Evolutionary conservation across 1,140 invertebrate species (phyloP).

Genomic region (Ceratitis capitata): DNA sequence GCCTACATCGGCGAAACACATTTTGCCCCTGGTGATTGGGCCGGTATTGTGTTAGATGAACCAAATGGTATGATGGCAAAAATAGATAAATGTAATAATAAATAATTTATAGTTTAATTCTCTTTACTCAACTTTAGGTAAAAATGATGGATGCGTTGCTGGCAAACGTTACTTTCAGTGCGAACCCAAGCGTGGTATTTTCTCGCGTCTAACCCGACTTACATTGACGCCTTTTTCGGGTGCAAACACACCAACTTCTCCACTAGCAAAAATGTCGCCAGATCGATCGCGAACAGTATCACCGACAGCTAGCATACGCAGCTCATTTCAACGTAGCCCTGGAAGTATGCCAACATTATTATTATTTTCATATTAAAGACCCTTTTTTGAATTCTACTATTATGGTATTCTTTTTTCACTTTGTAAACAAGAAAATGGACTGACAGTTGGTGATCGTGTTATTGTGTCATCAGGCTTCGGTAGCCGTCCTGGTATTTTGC

Average conservation of each 20-base stretch:
- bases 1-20: conserved; percentile 98
- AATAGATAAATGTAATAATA: neutral
- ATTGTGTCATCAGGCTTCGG: conserved; percentile 85
- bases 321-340: conserved; percentile 63
- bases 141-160: conserved; percentile 96
- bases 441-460: conserved; percentile 89
- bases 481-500: conserved; percentile 87
- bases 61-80: conserved; percentile 80
- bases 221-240: conserved; percentile 74
- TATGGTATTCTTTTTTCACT: neutral
- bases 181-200: conserved; percentile 91
- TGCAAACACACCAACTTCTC: conserved; percentile 60
- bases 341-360: conserved; percentile 57
- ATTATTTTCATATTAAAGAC: neutral
- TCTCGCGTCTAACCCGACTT: conserved; percentile 89
- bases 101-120: no score
- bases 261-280: conserved; percentile 56
- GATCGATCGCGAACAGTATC: conserved; percentile 64
- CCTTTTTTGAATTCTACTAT: neutral
- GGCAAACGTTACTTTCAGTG: conserved; percentile 94
- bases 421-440: conserved; percentile 55
- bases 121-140: conserved; percentile 70
- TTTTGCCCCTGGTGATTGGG: conserved; percentile 96
- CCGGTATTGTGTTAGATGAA: conserved; percentile 94
- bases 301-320: conserved; percentile 67